A percentile compares a stretch with the other conserved stretches of the same genome.
Conservation (phyloP, 1,140 invertebrate species). For the Danaus melanippus region DNA sequence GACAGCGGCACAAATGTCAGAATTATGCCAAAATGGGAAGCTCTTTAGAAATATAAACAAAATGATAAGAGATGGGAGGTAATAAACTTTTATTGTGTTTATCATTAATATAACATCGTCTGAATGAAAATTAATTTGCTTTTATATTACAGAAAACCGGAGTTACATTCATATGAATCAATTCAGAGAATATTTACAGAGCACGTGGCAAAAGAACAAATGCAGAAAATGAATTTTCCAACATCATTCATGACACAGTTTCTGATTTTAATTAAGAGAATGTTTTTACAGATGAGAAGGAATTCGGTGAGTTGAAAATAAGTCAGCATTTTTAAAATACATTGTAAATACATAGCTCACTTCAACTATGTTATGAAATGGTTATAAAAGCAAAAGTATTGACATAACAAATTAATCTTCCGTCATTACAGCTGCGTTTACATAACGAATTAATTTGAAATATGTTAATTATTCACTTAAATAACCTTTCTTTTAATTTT, state of each 20-base stretch:
- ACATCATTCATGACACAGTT: constrained; percentile 72
- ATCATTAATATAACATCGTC: not conserved
- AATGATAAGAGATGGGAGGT: constrained; percentile 50
- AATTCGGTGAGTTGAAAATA: constrained; percentile 51
- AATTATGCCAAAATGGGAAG: constrained; percentile 61
- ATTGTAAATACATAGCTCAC: too few species aligned
- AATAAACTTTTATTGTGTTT: not conserved
- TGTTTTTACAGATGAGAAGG: constrained; percentile 70
- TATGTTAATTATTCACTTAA: too few species aligned
- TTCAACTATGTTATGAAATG: too few species aligned
- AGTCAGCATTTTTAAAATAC: too few species aligned
- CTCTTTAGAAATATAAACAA: constrained; percentile 43
- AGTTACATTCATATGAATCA: constrained; percentile 60
- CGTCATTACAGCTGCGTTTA: too few species aligned
- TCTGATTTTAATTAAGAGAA: constrained; percentile 65
- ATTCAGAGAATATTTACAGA: constrained; percentile 58
- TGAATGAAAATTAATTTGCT: not conserved
- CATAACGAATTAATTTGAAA: too few species aligned
- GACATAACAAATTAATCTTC: too few species aligned
- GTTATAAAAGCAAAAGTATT: too few species aligned
- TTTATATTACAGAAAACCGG: constrained; percentile 43
- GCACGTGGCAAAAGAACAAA: constrained; percentile 56
- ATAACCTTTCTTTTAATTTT: too few species aligned
- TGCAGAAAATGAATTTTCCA: constrained; percentile 64
- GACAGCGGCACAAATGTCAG: constrained; percentile 46